These are phyloP conservation scores for Phaedon cochleariae DNA, from an alignment of 2,888 invertebrate species.

Conservation along the genomic window DNA sequence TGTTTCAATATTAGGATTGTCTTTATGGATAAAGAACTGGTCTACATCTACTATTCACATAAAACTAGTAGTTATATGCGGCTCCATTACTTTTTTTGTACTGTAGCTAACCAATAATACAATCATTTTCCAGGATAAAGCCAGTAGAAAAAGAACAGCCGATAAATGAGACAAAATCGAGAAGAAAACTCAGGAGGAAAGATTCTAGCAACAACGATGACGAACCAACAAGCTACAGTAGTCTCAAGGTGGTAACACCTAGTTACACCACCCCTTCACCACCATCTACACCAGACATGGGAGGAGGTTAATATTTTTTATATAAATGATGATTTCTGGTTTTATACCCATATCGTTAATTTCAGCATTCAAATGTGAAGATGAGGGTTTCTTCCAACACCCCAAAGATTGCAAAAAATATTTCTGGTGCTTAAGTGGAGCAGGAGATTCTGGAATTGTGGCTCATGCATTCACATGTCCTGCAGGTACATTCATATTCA, in stretches of 20 bases:
- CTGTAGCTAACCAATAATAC: no score
- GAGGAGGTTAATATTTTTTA: constrained; percentile 69
- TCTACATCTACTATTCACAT: no score
- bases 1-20: no score
- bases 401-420: constrained; percentile 94
- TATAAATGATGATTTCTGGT: not conserved
- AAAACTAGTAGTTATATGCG: no score
- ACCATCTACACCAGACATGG: constrained; percentile 90
- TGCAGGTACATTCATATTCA: constrained; percentile 70
- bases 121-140: constrained; percentile 23
- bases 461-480: constrained; percentile 95
- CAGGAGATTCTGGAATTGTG: constrained; percentile 88
- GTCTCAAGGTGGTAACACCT: constrained; percentile 58
- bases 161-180: constrained; percentile 22
- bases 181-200: constrained; percentile 40
- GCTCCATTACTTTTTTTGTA: no score
- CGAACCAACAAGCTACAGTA: constrained; percentile 64
- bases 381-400: constrained; percentile 92
- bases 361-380: constrained; percentile 87
- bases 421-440: constrained; percentile 92
- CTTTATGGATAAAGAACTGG: no score
- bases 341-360: not conserved
- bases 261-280: constrained; percentile 77
- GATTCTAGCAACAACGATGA: constrained; percentile 42
- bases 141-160: constrained; percentile 33